Evolutionary conservation across 2,113 vertebrate species (phyloP), one percentile per base, ranked within the genome.

Genomic region (Nanorana parkeri): DNA sequence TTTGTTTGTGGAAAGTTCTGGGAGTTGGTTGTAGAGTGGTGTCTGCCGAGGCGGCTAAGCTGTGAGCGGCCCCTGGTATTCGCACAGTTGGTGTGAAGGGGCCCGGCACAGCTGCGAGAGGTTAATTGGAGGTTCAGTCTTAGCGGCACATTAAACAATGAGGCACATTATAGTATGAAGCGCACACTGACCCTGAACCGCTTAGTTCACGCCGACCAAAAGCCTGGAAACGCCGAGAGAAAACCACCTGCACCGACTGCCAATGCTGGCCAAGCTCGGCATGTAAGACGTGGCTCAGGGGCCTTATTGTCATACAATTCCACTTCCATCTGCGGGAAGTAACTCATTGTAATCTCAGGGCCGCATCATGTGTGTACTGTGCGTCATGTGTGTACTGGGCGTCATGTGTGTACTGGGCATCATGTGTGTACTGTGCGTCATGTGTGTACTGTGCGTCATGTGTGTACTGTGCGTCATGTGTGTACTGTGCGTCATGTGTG

Each of bases 1-100:
- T 74, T 76, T 78, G 72, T 36, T 36, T 36, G 82, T 85, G 86
- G 61, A 16, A 84, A 77, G 55, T 61, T 75, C 64, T 0, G 3
- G 58, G 32, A 81, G 17, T 79, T 86, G 87, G 87, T 88, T 91
- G 85, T 86, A 74, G 77, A 84, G 86, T 84, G 86, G 86, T 87
- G 84, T 83, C 87, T 91, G 90, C 88, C 88, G 89, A 82, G 83
- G 78, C 85, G 84, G 84, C 88, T 91, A 87, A 88, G 81, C 86
- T 90, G 26, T 64, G 52, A 68, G 41, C 32, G 55, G 77, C 24
- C 77, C 56, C 63, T 65, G 85, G 29, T 47, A 47, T 68, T 88
- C 86, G 86, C 85, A 67, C 66, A 0, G 86, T 74, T 87, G 87
- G 91, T 90, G 90, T 90, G 91, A 92, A 91, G 88, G 83, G 75